A percentile compares a stretch with the other conserved stretches of the same genome.
Evolutionary conservation across 2,797 vertebrate genomes (phyloP).

Genomic region (Percopsis omiscomaycus): DNA sequence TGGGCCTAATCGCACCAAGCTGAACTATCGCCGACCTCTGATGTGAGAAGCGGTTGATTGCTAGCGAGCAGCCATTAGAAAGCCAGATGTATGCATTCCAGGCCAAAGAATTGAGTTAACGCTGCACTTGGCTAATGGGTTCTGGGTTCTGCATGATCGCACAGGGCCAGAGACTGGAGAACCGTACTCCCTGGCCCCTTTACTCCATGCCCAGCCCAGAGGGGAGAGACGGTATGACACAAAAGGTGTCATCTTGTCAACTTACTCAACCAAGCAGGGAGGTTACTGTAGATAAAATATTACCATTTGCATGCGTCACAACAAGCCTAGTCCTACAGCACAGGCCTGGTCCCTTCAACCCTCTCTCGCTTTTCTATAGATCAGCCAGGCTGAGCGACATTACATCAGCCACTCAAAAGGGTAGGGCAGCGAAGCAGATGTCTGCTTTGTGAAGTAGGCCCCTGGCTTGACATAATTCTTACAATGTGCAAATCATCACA

Average conservation of each 20-base stretch:
- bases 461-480: constrained; percentile 62
- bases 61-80: constrained; percentile 41
- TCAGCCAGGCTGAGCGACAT: constrained; percentile 51
- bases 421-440: constrained; percentile 70
- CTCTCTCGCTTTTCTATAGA: constrained; percentile 22
- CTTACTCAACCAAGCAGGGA: background rate
- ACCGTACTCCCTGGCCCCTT: constrained; percentile 13
- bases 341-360: constrained; percentile 18
- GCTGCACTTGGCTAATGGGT: constrained; percentile 44
- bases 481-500: constrained; percentile 72
- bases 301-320: background rate
- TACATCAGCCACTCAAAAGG: constrained; percentile 69
- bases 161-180: constrained; percentile 42
- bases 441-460: constrained; percentile 72
- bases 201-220: background rate
- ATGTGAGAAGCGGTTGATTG: constrained; percentile 56
- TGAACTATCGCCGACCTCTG: constrained; percentile 57
- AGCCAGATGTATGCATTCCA: constrained; percentile 58
- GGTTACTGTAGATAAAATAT: too few relatives aligned
- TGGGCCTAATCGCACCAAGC: constrained; percentile 32
- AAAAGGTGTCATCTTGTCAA: background rate
- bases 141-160: constrained; percentile 55
- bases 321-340: constrained; percentile 1
- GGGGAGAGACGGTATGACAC: background rate
- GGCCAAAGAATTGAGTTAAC: constrained; percentile 44